phyloP scores from a whole-genome alignment of 2,797 vertebrate species.

The Clarias laeviceps region DNA sequence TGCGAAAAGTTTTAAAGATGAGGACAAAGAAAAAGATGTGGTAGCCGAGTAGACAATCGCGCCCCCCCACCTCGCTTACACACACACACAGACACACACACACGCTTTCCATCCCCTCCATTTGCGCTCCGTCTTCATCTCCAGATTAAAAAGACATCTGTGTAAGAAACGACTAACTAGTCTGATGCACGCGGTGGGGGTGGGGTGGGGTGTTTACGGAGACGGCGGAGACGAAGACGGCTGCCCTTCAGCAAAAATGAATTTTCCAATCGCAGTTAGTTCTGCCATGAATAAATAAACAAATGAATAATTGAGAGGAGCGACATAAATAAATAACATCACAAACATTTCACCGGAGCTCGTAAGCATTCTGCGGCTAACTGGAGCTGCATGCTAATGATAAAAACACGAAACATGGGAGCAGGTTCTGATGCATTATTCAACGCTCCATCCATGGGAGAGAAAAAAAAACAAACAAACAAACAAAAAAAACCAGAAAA shows the following conservation, averaged over 20 bases:
- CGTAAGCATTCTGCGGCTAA: constrained; percentile 81
- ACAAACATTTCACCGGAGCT: constrained; percentile 81
- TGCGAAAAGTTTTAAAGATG: constrained; percentile 20
- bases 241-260: constrained; percentile 84
- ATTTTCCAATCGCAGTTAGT: constrained; percentile 85
- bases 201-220: constrained; percentile 52
- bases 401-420: constrained; percentile 73
- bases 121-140: constrained; percentile 45
- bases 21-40: constrained; percentile 35
- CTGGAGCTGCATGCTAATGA: constrained; percentile 80
- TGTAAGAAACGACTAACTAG: constrained; percentile 78
- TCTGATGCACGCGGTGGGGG: constrained; percentile 57
- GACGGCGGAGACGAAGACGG: constrained; percentile 62
- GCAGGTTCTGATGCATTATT: constrained; percentile 78
- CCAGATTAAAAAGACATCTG: constrained; percentile 71
- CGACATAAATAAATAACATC: constrained; percentile 88
- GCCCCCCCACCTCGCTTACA: constrained; percentile 44
- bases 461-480: too few relatives aligned
- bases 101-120: constrained; percentile 50
- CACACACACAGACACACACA: background rate
- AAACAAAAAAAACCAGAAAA: constrained; percentile 64
- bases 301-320: constrained; percentile 86
- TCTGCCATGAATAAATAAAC: constrained; percentile 86
- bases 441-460: constrained; percentile 51
- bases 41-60: constrained; percentile 16